phyloP scores from a whole-genome alignment of 1,140 invertebrate species.

The Drosophila bifasciata region DNA sequence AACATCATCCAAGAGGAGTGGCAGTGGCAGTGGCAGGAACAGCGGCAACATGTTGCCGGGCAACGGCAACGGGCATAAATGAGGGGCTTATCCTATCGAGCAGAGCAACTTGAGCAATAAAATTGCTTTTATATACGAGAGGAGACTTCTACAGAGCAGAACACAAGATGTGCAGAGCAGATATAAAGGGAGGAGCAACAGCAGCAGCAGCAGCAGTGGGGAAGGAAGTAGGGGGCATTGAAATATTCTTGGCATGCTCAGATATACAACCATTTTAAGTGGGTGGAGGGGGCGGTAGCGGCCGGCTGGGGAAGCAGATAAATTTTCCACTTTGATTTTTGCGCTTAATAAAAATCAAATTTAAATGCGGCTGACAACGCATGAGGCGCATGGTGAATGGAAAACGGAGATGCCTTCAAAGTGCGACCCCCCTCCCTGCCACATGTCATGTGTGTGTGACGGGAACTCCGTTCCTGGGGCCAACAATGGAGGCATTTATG shows the following conservation, averaged over 20 bases:
- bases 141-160: slow-evolving; percentile 13
- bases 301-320: slow-evolving; percentile 46
- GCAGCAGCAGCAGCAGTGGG: neutral
- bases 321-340: slow-evolving; percentile 80
- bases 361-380: slow-evolving; percentile 80
- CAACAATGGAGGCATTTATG: slow-evolving; percentile 43
- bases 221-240: slow-evolving; percentile 29
- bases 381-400: slow-evolving; percentile 42
- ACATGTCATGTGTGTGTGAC: neutral
- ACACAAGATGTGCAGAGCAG: slow-evolving; percentile 8
- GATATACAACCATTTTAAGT: slow-evolving; percentile 49
- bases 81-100: slow-evolving; percentile 77
- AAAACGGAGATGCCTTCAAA: neutral
- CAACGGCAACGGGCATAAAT: slow-evolving; percentile 70
- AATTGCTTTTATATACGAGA: slow-evolving; percentile 73
- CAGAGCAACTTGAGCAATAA: slow-evolving; percentile 80
- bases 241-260: slow-evolving; percentile 72
- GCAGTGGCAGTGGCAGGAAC: slow-evolving; percentile 17
- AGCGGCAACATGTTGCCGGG: slow-evolving; percentile 75
- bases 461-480: slow-evolving; percentile 5
- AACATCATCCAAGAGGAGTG: neutral
- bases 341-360: slow-evolving; percentile 82
- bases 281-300: neutral
- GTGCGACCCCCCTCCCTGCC: neutral
- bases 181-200: slow-evolving; percentile 1